Evolutionary conservation across 1,140 invertebrate genomes (phyloP).

Genomic region (Drosophila nannoptera): DNA sequence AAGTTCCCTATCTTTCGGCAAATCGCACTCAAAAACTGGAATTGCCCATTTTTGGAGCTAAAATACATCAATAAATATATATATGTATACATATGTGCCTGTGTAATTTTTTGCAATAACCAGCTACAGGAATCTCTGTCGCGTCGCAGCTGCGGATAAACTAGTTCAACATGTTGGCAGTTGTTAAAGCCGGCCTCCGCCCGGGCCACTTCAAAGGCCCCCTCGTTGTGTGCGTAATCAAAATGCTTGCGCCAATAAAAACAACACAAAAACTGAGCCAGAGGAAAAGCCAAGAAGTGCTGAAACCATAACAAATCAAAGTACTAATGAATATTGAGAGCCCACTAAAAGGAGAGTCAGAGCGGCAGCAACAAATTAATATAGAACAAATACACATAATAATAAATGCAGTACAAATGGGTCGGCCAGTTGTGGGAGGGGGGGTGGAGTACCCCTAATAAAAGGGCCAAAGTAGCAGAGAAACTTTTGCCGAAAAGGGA

Average conservation of each 20-base stretch:
- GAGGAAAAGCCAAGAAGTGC: conserved; percentile 39
- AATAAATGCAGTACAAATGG: conserved; percentile 59
- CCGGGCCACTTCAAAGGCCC: not conserved
- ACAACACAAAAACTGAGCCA: conserved; percentile 64
- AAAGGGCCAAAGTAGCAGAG: conserved; percentile 32
- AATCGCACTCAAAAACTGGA: conserved; percentile 9
- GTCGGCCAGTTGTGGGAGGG: not conserved
- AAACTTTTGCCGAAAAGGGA: conserved; percentile 57
- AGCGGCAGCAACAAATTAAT: conserved; percentile 69
- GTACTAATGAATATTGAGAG: conserved; percentile 75
- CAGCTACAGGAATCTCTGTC: conserved; percentile 39
- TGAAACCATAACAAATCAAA: conserved; percentile 76
- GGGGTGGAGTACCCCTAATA: conserved; percentile 33
- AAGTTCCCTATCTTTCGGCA: not conserved
- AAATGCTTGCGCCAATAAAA: conserved; percentile 69
- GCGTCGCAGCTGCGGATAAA: conserved; percentile 61
- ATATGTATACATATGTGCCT: not conserved
- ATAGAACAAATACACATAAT: conserved; percentile 72
- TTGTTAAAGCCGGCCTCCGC: conserved; percentile 11
- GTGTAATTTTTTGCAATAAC: conserved; percentile 25
- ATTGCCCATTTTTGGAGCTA: conserved; percentile 17
- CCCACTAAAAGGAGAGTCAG: conserved; percentile 67
- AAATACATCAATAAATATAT: conserved; percentile 24
- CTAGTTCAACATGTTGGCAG: conserved; percentile 70
- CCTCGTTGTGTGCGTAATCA: conserved; percentile 42